Evolutionary conservation across 1,140 invertebrate genomes (phyloP), one percentile per base, ranked within the genome.

Genomic region (Antheraea mylitta): DNA sequence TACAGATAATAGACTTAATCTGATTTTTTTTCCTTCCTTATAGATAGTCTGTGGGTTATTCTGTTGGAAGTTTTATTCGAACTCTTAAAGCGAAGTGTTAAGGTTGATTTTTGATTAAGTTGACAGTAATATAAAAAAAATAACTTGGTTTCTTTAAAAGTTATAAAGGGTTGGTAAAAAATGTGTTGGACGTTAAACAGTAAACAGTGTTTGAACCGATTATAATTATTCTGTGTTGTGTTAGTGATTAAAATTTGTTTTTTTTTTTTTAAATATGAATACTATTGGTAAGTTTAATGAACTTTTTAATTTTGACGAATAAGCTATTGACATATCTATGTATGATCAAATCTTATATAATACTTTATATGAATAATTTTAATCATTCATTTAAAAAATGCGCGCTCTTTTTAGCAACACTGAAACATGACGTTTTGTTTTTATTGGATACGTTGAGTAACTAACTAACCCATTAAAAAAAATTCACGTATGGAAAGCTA

Each of bases 171-270:
- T 53, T 53, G 45, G 9, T 53, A 53, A 16, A 6, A 53, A 53
- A 53, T 53, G 16, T 16, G 16, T 53, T 53, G 13, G 45, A 16
- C 45, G 45, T 53, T 53, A 53, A 6, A 53, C 16, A n/a, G 11
- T 16, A 53, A 53, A 53, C 11, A n/a, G 45, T 53, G 45, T 53
- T 53, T 53, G 10, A 53, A 13, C 45, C 5, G 16, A 13, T 53
- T 16, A 13, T 53, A 13, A 45, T 18, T 65, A 65, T 61, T 18
- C 4, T 22, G 42, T 48, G 18, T 6, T 65, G 11, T 18, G 16
- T 53, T 18, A n/a, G 48, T 65, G 42, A 53, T 53, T 53, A 53
- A 9, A 11, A 53, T 53, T 53, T 53, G 45, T 53, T 53, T 53
- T 53, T 10, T 42, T 53, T 53, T 16, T 16, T 53, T 53, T n/a